Evolutionary conservation across 2,113 vertebrate genomes (phyloP).

Genomic region (Promerops cafer): DNA sequence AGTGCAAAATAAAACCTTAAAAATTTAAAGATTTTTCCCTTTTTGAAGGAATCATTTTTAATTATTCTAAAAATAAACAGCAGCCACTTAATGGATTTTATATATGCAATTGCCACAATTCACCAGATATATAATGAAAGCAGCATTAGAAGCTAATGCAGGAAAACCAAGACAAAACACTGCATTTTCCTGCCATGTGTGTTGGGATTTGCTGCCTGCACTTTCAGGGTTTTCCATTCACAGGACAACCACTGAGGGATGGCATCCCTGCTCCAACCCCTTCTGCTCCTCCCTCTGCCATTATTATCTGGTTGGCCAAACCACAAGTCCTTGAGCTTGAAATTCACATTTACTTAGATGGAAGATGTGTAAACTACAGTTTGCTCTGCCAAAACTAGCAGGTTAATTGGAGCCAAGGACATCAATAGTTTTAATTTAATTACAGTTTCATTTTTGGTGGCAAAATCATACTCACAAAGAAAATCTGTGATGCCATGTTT

Average conservation of each 20-base stretch:
- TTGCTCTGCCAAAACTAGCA: background rate
- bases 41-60: background rate
- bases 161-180: background rate
- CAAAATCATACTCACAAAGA: background rate
- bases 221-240: background rate
- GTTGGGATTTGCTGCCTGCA: background rate
- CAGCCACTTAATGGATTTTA: background rate
- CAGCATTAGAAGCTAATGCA: background rate
- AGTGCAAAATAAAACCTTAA: background rate
- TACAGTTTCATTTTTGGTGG: background rate
- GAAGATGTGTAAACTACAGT: background rate
- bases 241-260: background rate
- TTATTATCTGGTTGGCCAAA: background rate
- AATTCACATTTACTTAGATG: background rate
- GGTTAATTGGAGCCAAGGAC: background rate
- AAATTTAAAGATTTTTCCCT: background rate
- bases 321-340: background rate
- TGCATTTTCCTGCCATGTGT: background rate
- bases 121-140: background rate
- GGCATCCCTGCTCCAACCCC: background rate
- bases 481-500: background rate
- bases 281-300: background rate
- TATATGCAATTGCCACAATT: background rate
- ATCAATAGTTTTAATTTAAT: background rate
- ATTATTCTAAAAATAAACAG: background rate